phyloP scores from a whole-genome alignment of 1,140 invertebrate species.

The Stegodyphus dumicola region DNA sequence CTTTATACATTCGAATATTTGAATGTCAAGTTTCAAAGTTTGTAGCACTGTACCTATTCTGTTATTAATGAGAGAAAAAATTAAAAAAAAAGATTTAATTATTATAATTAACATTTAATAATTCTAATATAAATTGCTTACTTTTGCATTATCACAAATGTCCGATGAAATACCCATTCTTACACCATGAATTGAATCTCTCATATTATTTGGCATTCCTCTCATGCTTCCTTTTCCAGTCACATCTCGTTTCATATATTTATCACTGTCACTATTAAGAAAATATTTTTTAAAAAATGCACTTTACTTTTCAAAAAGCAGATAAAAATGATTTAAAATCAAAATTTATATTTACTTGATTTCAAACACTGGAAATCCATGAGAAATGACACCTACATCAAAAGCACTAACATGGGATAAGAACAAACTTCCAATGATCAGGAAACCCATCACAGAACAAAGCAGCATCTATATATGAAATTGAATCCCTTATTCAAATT shows the following conservation, averaged over 20 bases:
- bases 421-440: background rate
- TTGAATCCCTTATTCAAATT: background rate
- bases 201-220: constrained; percentile 51
- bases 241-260: constrained; percentile 42
- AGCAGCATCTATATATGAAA: background rate
- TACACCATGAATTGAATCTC: constrained; percentile 69
- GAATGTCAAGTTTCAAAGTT: too few species aligned
- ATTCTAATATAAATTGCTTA: constrained; percentile 65
- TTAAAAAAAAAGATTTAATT: too few species aligned
- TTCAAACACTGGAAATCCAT: constrained; percentile 41
- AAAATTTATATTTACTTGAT: constrained; percentile 24
- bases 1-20: too few species aligned
- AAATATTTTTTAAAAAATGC: background rate
- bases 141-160: constrained; percentile 79
- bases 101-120: too few species aligned
- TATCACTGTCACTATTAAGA: constrained; percentile 31
- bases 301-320: background rate
- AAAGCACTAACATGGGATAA: constrained; percentile 4
- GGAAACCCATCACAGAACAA: background rate
- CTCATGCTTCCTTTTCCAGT: background rate
- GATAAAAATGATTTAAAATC: background rate
- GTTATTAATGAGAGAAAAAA: too few species aligned
- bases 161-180: constrained; percentile 73
- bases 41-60: too few species aligned
- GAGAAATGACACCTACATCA: constrained; percentile 39